Evolutionary conservation across 2,888 invertebrate genomes (phyloP).

Genomic region (Scaptomyza flava): DNA sequence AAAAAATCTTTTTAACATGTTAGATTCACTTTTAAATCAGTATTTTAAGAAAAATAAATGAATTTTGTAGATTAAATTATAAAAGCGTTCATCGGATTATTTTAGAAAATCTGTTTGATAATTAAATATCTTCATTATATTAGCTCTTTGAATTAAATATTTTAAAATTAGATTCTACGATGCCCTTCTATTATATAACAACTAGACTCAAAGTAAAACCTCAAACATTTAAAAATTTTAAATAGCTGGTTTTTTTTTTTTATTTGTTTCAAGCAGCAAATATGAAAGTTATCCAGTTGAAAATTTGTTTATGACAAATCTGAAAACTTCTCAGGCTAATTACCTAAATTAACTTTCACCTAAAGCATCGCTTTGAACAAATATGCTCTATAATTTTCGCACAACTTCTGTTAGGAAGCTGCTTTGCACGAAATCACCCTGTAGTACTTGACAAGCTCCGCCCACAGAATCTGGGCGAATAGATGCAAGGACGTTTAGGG

Average conservation of each 20-base stretch:
- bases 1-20: neutral
- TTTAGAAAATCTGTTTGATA: too few relatives aligned
- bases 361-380: slow-evolving; percentile 9
- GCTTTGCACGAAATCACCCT: slow-evolving; percentile 57
- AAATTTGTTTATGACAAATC: too few relatives aligned
- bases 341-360: slow-evolving; percentile 14
- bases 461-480: slow-evolving; percentile 64
- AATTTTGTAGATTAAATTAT: too few relatives aligned
- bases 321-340: neutral
- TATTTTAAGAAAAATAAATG: too few relatives aligned
- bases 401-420: slow-evolving; percentile 41
- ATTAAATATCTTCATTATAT: too few relatives aligned
- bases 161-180: too few relatives aligned
- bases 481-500: slow-evolving; percentile 59
- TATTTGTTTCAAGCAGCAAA: neutral
- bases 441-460: slow-evolving; percentile 67
- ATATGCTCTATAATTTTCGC: slow-evolving; percentile 43
- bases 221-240: too few relatives aligned
- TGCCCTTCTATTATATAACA: neutral
- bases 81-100: too few relatives aligned
- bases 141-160: too few relatives aligned
- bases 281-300: neutral
- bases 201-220: neutral
- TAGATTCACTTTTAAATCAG: too few relatives aligned
- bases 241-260: neutral